A percentile compares a stretch with the other conserved stretches of the same genome.
Conservation (phyloP, 2,113 vertebrate species). For the Ellobius talpinus region DNA sequence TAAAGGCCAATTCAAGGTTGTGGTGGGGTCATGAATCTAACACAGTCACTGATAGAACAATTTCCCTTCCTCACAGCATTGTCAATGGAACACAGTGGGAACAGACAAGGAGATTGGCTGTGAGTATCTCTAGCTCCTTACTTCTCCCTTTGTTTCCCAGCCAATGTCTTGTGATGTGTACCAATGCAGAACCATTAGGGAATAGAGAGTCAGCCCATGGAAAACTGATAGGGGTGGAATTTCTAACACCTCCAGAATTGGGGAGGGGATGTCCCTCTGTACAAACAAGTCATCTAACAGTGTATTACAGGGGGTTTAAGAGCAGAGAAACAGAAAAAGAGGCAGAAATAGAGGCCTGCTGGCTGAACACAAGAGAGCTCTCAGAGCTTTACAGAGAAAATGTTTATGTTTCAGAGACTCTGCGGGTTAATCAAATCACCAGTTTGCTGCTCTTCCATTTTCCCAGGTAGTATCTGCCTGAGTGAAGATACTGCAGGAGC, state of each 20-base stretch:
- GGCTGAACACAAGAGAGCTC: slow-evolving; percentile 24
- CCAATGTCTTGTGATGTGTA: slow-evolving; percentile 58
- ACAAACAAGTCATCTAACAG: slow-evolving; percentile 69
- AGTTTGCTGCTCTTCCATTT: background rate
- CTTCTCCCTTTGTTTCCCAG: slow-evolving; percentile 77
- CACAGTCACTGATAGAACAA: slow-evolving; percentile 91
- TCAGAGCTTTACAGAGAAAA: slow-evolving; percentile 56
- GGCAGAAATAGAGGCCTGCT: background rate
- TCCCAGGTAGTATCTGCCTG: background rate
- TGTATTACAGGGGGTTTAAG: slow-evolving; percentile 20
- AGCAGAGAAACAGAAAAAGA: slow-evolving; percentile 53
- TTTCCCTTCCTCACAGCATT: slow-evolving; percentile 87
- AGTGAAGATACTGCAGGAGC: background rate
- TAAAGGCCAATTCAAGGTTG: slow-evolving; percentile 95
- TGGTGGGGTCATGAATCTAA: slow-evolving; percentile 93
- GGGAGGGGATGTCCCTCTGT: slow-evolving; percentile 36
- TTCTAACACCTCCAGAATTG: slow-evolving; percentile 65
- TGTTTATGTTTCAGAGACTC: slow-evolving; percentile 61
- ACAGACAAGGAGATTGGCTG: slow-evolving; percentile 80
- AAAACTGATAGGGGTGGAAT: slow-evolving; percentile 76
- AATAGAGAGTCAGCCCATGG: slow-evolving; percentile 56
- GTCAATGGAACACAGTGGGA: slow-evolving; percentile 81
- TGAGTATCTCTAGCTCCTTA: slow-evolving; percentile 76
- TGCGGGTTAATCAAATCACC: slow-evolving; percentile 52
- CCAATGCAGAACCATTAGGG: slow-evolving; percentile 69